phyloP scores from a whole-genome alignment of 2,888 invertebrate genomes.

The Tenthredo notha region DNA sequence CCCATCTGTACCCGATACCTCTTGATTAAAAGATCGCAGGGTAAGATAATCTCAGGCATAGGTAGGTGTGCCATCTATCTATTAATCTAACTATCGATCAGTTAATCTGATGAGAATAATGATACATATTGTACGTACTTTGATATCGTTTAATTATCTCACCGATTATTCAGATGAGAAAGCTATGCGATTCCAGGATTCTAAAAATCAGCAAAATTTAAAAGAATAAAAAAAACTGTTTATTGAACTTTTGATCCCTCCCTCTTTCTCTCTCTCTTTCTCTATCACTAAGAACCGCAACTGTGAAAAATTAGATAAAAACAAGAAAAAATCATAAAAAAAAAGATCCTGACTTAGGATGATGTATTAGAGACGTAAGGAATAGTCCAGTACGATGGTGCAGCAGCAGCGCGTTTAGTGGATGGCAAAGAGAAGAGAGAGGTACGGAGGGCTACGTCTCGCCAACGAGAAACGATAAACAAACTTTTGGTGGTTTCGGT shows the following conservation, averaged over 20 bases:
- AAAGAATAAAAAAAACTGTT: neutral
- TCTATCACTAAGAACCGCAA: slow-evolving; percentile 1
- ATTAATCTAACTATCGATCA: too few relatives aligned
- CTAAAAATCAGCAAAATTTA: neutral
- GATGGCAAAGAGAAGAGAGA: slow-evolving; percentile 12
- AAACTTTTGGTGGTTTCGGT: slow-evolving; percentile 70
- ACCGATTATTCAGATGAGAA: neutral
- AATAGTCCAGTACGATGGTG: neutral
- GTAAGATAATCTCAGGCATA: too few relatives aligned
- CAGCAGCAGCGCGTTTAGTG: neutral
- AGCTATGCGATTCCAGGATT: neutral
- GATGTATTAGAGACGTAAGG: slow-evolving; percentile 9
- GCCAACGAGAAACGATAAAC: slow-evolving; percentile 68
- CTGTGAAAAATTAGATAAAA: neutral
- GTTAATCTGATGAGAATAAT: too few relatives aligned
- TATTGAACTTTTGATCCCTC: neutral
- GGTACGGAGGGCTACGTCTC: slow-evolving; percentile 43
- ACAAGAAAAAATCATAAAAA: neutral
- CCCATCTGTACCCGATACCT: too few relatives aligned
- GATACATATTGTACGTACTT: too few relatives aligned
- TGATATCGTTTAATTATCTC: too few relatives aligned
- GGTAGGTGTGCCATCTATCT: too few relatives aligned
- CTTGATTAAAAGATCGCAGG: too few relatives aligned
- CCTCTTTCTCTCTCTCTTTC: neutral
- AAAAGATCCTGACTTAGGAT: neutral